These are phyloP conservation scores for Fringilla coelebs DNA, from an alignment of 2,797 vertebrate genomes.

Conservation along the genomic window DNA sequence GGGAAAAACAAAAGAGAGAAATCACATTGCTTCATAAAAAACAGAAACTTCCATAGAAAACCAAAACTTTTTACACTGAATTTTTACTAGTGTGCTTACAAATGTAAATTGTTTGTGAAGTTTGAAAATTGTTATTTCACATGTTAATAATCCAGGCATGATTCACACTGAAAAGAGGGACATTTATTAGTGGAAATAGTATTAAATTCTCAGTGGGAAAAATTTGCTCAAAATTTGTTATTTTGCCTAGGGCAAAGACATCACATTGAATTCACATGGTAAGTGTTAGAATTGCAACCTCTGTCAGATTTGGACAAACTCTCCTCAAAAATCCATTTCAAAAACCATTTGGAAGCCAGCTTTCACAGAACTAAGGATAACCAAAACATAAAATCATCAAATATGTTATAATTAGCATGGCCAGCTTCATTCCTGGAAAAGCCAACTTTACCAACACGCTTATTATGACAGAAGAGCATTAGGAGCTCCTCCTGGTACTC, in stretches of 20 bases:
- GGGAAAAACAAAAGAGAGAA: accelerated
- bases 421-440: background rate
- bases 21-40: background rate
- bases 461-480: background rate
- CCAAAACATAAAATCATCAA: background rate
- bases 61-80: background rate
- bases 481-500: background rate
- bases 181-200: background rate
- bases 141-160: background rate
- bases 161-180: background rate
- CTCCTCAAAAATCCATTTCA: background rate
- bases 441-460: background rate
- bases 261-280: background rate
- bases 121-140: background rate
- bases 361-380: background rate
- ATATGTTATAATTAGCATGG: background rate
- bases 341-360: background rate
- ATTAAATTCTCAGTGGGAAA: background rate
- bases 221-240: slow-evolving; percentile 17
- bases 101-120: background rate
- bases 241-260: background rate
- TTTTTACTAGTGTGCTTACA: background rate
- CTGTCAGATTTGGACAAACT: background rate
- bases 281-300: background rate
- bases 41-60: background rate